These are phyloP conservation scores for Phaethon lepturus DNA, from an alignment of 2,113 vertebrate species.

Conservation along the genomic window DNA sequence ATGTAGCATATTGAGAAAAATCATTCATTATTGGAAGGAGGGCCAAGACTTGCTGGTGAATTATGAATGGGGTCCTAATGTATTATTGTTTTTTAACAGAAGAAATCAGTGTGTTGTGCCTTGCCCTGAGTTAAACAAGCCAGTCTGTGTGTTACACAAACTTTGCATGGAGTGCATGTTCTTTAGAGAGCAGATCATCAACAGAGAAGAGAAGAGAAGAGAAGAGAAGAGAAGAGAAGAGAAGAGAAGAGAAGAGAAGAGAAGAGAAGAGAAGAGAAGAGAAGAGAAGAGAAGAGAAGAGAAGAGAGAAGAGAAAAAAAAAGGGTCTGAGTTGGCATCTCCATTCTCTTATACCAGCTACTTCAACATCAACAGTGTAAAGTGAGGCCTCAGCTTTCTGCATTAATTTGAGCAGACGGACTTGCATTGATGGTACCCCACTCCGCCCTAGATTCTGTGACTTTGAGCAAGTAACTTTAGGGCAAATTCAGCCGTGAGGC, in stretches of 20 bases:
- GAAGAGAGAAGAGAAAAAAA: background rate
- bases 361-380: background rate
- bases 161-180: background rate
- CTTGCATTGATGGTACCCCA: background rate
- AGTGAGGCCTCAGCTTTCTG: background rate
- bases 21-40: background rate
- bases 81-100: background rate
- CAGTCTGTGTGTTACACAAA: background rate
- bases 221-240: background rate
- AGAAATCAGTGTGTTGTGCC: background rate
- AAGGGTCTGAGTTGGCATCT: rapidly evolving
- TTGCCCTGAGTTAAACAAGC: background rate
- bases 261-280: background rate
- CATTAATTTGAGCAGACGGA: background rate
- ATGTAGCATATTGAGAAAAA: background rate
- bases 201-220: background rate
- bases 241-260: background rate
- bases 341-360: background rate
- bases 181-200: background rate
- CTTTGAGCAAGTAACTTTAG: background rate
- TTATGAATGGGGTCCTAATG: background rate
- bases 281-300: background rate
- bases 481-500: background rate
- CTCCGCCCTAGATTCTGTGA: background rate
- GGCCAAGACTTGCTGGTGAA: background rate